These are phyloP conservation scores for Tetramorium alpestre DNA, from an alignment of 1,140 invertebrate species.

Conservation along the genomic window DNA sequence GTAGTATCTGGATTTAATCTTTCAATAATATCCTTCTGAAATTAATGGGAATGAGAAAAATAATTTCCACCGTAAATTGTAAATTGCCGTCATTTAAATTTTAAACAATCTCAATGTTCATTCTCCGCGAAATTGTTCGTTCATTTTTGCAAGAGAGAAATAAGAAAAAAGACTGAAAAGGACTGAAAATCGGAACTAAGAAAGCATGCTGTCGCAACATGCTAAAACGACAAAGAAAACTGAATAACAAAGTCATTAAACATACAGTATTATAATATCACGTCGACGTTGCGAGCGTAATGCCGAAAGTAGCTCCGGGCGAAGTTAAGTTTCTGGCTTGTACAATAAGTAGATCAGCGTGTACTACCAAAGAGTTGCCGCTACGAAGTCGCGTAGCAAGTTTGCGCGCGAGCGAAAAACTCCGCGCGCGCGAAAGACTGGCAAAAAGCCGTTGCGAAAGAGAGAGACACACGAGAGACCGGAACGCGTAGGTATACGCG, in stretches of 20 bases:
- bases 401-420: neutral
- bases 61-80: neutral
- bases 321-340: conserved; percentile 40
- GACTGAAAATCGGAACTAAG: neutral
- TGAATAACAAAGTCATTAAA: conserved; percentile 51
- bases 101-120: neutral
- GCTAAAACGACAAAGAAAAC: neutral
- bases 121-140: neutral
- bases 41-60: neutral
- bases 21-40: neutral
- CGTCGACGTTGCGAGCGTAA: conserved; percentile 12
- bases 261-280: conserved; percentile 50
- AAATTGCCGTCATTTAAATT: neutral
- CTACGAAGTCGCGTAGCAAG: neutral
- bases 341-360: conserved; percentile 35
- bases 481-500: neutral
- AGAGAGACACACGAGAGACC: neutral
- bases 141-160: neutral
- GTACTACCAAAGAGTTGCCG: conserved; percentile 18
- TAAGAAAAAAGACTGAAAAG: neutral
- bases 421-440: neutral
- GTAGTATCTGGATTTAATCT: too few species aligned
- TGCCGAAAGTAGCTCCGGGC: conserved; percentile 31
- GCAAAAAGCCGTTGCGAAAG: neutral
- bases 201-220: neutral